A percentile compares a stretch with the other conserved stretches of the same genome.
Evolutionary conservation across 2,888 invertebrate genomes (phyloP).

Genomic region (Himalopsyche kuldschensis): DNA sequence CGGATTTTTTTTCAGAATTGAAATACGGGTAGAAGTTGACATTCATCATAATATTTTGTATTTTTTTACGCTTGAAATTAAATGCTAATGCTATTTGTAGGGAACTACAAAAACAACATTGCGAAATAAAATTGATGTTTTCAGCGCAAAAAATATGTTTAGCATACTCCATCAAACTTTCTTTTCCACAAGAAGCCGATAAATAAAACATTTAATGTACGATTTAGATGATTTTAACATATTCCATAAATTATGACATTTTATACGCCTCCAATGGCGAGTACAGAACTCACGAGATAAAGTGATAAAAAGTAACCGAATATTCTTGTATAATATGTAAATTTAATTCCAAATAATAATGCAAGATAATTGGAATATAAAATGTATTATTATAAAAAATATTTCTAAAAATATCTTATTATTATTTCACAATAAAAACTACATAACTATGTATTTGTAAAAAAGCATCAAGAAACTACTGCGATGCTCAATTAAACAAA

Average conservation of each 20-base stretch:
- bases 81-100: neutral
- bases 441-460: no score
- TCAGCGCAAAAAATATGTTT: neutral
- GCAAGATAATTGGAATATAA: no score
- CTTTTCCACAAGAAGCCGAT: neutral
- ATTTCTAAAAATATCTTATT: no score
- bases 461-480: no score
- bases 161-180: neutral
- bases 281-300: neutral
- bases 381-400: no score
- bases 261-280: neutral
- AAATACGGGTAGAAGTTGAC: no score
- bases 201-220: neutral
- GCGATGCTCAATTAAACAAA: no score
- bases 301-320: neutral
- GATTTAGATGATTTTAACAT: neutral
- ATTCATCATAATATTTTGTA: no score
- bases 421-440: no score
- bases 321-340: neutral
- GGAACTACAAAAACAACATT: neutral
- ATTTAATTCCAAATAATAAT: no score
- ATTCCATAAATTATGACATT: neutral
- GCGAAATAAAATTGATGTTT: neutral
- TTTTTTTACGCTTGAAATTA: neutral
- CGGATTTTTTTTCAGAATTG: no score